These are phyloP conservation scores for Abrostola triplasia DNA, from an alignment of 2,888 invertebrate species.

Conservation along the genomic window DNA sequence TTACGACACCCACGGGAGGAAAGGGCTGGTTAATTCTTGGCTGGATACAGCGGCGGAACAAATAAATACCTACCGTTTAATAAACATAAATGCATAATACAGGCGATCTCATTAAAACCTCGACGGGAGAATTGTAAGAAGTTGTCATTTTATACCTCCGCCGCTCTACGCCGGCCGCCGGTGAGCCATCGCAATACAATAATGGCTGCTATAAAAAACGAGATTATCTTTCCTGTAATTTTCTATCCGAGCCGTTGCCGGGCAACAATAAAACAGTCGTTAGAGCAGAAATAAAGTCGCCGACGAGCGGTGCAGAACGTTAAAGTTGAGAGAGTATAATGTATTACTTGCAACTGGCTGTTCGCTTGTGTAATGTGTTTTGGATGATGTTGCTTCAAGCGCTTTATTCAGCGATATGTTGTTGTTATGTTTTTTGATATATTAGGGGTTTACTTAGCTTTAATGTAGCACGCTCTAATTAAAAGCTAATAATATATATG, in stretches of 20 bases:
- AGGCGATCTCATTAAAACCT: constrained; percentile 42
- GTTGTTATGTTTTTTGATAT: not conserved
- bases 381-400: constrained; percentile 15
- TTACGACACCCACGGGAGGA: too few species aligned
- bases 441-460: too few species aligned
- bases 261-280: constrained; percentile 65
- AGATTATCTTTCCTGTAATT: constrained; percentile 69
- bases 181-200: constrained; percentile 61
- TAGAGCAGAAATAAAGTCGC: constrained; percentile 56
- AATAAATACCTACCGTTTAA: not conserved
- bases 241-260: constrained; percentile 41
- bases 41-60: too few species aligned
- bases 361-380: constrained; percentile 21
- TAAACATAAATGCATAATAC: constrained; percentile 14
- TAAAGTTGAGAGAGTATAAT: constrained; percentile 36
- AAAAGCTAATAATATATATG: too few species aligned
- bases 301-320: constrained; percentile 40
- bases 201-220: constrained; percentile 64
- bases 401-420: not conserved
- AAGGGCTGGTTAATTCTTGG: too few species aligned
- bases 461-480: too few species aligned
- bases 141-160: constrained; percentile 52
- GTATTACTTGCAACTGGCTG: constrained; percentile 17
- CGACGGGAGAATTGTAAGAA: constrained; percentile 21
- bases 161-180: constrained; percentile 8